A percentile compares a stretch with the other conserved stretches of the same genome.
phyloP scores from a whole-genome alignment of 2,888 invertebrate genomes.

The Fragum whitleyi region DNA sequence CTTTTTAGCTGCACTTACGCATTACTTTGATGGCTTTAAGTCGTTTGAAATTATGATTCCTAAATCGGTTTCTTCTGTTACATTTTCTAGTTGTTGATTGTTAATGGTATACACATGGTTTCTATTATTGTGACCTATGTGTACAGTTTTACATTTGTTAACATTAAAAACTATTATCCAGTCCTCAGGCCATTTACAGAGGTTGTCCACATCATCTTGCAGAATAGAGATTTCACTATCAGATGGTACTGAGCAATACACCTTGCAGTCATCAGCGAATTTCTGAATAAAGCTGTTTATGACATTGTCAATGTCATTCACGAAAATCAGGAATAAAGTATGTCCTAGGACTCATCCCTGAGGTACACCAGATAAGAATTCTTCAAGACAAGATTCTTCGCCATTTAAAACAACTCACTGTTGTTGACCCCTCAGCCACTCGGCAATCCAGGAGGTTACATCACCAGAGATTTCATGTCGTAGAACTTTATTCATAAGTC shows the following conservation, averaged over 20 bases:
- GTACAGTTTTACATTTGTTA: constrained; percentile 11
- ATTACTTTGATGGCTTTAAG: background rate
- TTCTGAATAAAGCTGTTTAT: constrained; percentile 18
- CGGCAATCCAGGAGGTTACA: background rate
- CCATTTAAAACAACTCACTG: constrained; percentile 3
- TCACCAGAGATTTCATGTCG: background rate
- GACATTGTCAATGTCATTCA: constrained; percentile 11
- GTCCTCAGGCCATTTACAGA: constrained; percentile 27
- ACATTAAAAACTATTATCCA: constrained; percentile 21
- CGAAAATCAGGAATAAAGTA: background rate
- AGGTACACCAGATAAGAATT: constrained; percentile 16
- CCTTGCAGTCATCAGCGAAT: constrained; percentile 21
- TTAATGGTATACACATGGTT: background rate
- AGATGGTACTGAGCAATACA: background rate
- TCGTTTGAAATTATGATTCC: background rate
- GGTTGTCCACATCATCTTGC: constrained; percentile 8
- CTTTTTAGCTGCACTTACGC: constrained; percentile 22
- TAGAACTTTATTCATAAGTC: background rate
- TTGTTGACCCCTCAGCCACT: background rate
- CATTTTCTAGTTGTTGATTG: background rate
- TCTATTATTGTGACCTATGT: constrained; percentile 3
- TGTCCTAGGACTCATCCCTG: constrained; percentile 18
- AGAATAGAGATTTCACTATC: constrained; percentile 3
- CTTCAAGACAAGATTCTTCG: background rate
- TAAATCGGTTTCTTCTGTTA: background rate